Evolutionary conservation across 2,888 invertebrate genomes (phyloP).

Genomic region (Nomada lathburiana): DNA sequence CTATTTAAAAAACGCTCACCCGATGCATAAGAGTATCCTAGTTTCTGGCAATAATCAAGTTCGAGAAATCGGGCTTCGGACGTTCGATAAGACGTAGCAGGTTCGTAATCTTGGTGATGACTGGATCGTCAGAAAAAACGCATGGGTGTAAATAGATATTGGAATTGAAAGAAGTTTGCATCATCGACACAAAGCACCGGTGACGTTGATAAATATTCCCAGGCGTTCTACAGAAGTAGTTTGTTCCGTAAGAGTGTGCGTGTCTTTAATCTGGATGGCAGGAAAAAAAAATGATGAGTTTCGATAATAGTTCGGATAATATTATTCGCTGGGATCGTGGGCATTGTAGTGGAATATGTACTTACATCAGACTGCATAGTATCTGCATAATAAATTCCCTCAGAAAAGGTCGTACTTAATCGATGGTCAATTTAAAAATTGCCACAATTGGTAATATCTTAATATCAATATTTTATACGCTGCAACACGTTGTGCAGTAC

Average conservation of each 20-base stretch:
- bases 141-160: not conserved
- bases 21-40: not conserved
- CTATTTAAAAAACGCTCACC: conserved; percentile 10
- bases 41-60: not conserved
- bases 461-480: not conserved
- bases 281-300: not conserved
- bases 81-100: not conserved
- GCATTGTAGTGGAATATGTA: not conserved
- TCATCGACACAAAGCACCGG: not conserved
- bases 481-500: conserved; percentile 5
- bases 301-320: not conserved
- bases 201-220: not conserved
- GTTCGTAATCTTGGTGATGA: not conserved
- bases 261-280: too few species aligned
- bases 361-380: not conserved
- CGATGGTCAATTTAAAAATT: too few species aligned
- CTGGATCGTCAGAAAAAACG: not conserved
- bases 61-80: not conserved
- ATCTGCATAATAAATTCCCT: too few species aligned
- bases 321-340: not conserved
- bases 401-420: too few species aligned
- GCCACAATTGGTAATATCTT: conserved; percentile 1
- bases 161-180: not conserved
- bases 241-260: not conserved
- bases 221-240: not conserved